Evolutionary conservation across 2,113 vertebrate species (phyloP).

Genomic region (Melanerpes formicivorus): DNA sequence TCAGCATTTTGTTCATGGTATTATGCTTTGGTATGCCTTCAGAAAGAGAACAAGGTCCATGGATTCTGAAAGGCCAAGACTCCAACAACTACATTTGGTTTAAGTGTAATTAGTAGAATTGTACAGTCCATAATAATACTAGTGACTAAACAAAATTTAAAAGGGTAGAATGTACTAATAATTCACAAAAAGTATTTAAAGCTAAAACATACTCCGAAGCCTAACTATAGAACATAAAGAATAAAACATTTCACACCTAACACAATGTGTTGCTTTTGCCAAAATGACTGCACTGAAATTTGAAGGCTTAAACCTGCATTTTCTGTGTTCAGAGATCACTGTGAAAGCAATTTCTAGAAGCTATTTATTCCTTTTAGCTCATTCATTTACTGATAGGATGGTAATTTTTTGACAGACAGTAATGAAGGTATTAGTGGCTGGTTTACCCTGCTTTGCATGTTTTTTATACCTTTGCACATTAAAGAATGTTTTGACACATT

Average conservation of each 20-base stretch:
- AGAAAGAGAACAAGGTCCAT: constrained; percentile 45
- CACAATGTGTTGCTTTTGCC: constrained; percentile 9
- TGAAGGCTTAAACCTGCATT: constrained; percentile 39
- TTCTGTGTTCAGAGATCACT: constrained; percentile 52
- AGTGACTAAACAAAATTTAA: neutral
- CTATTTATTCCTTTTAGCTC: constrained; percentile 52
- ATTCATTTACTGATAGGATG: constrained; percentile 49
- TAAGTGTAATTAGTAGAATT: constrained; percentile 5
- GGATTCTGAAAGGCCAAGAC: constrained; percentile 58
- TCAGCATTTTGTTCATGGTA: constrained; percentile 49
- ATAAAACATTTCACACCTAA: constrained; percentile 7
- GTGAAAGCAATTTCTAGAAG: constrained; percentile 60
- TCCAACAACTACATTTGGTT: neutral
- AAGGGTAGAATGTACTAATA: neutral
- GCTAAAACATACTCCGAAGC: neutral
- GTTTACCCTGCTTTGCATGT: constrained; percentile 56
- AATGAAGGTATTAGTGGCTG: constrained; percentile 66
- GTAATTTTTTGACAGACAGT: constrained; percentile 47
- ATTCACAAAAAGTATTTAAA: constrained; percentile 16
- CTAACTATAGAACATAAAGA: constrained; percentile 36
- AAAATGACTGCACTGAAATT: constrained; percentile 27
- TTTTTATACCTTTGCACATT: constrained; percentile 47
- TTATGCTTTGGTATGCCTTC: neutral
- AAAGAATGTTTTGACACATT: constrained; percentile 44
- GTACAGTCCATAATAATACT: neutral